Evolutionary conservation across 2,113 vertebrate genomes (phyloP), one percentile per base, ranked within the genome.

Genomic region (Phalacrocorax aristotelis): DNA sequence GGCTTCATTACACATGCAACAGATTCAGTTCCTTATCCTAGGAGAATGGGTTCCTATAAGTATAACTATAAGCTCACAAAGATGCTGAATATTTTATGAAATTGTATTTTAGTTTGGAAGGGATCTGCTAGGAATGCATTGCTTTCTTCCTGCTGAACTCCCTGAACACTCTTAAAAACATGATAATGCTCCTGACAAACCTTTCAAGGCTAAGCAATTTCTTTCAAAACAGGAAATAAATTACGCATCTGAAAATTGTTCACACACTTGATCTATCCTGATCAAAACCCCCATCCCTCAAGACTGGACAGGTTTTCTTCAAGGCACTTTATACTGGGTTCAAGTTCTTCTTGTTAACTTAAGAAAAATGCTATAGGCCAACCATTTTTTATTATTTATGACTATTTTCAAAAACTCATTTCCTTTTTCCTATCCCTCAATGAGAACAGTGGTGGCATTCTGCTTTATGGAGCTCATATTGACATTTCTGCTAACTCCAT

Each of bases 31-130:
- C 38, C 84, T 91, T 96, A 83, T 88, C 84, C 87, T 91, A 68
- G 38, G 83, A 95, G 79, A 96, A 93, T 62, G 82, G 65, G 66
- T 95, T 97, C 71, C 94, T 97, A 93, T 93, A 96, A 95, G 79
- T 92, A 87, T 97, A 95, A 93, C 86, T 96, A 57, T 82, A 89
- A 87, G 38, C 71, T 70, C 75, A 87, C 96, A 80, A 77, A 83
- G 79, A 81, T 91, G 81, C 77, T 98, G 95, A 97, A 97, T 97
- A 96, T 95, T 97, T 97, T 96, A 96, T 97, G 95, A 96, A 95
- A 89, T 68, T 84, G 48, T 94, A 89, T 91, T 90, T 90, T 82
- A 86, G 61, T 87, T 95, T 95, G 83, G 78, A 96, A 95, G 61
- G 36, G 84, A 96, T 89, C 62, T 70, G 83, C 94, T 86, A 93